Evolutionary conservation across 2,888 invertebrate species (phyloP).

Genomic region (Anthrax anthrax): DNA sequence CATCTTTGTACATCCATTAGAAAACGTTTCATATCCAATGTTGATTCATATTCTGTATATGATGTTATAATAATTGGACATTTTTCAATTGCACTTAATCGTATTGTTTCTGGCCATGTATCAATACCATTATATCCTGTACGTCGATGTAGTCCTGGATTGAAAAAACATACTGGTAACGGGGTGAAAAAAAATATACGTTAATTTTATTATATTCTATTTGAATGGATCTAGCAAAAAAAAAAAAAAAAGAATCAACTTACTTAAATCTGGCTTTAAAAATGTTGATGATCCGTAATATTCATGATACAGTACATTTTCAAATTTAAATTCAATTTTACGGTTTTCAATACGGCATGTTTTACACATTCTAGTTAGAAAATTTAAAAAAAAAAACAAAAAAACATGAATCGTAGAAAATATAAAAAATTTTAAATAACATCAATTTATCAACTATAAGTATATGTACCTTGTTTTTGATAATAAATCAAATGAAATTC

Average conservation of each 20-base stretch:
- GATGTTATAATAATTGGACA: slow-evolving; percentile 50
- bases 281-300: slow-evolving; percentile 33
- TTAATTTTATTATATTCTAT: not conserved
- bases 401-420: too few species aligned
- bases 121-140: slow-evolving; percentile 48
- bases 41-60: slow-evolving; percentile 51
- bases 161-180: slow-evolving; percentile 56
- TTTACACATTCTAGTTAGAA: slow-evolving; percentile 36
- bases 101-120: slow-evolving; percentile 51
- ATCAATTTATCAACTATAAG: not conserved
- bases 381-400: too few species aligned
- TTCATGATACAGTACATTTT: slow-evolving; percentile 37
- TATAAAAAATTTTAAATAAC: not conserved
- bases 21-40: slow-evolving; percentile 45
- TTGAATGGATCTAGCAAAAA: not conserved
- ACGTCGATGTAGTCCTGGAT: slow-evolving; percentile 53
- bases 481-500: slow-evolving; percentile 42
- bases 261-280: slow-evolving; percentile 42
- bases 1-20: slow-evolving; percentile 37
- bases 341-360: slow-evolving; percentile 38
- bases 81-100: slow-evolving; percentile 39
- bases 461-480: slow-evolving; percentile 39
- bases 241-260: slow-evolving; percentile 8
- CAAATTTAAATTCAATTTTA: slow-evolving; percentile 39
- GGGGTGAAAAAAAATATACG: slow-evolving; percentile 13